These are phyloP conservation scores for Sminthurides aquaticus DNA, from an alignment of 2,888 invertebrate genomes.

Conservation along the genomic window DNA sequence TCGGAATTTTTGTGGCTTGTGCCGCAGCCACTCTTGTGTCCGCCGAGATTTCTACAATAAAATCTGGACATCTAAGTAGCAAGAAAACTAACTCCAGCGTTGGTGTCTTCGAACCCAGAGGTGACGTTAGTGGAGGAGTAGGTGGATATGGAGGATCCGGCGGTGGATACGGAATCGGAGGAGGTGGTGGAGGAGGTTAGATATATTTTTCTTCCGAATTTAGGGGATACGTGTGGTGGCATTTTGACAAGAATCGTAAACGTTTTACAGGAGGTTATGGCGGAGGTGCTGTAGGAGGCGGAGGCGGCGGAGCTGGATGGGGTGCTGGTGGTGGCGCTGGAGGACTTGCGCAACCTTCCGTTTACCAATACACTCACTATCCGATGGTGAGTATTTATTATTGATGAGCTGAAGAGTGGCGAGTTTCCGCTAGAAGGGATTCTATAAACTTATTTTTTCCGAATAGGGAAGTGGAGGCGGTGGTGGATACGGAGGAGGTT, in stretches of 20 bases:
- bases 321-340: slow-evolving; percentile 11
- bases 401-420: background rate
- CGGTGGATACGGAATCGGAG: slow-evolving; percentile 11
- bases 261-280: slow-evolving; percentile 12
- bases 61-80: slow-evolving; percentile 5
- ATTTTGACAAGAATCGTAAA: too few species aligned
- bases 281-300: slow-evolving; percentile 10
- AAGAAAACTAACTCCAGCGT: slow-evolving; percentile 8
- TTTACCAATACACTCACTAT: slow-evolving; percentile 23
- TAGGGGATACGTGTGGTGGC: too few species aligned
- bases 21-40: background rate
- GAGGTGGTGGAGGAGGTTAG: slow-evolving; percentile 10
- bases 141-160: slow-evolving; percentile 17
- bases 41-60: slow-evolving; percentile 11
- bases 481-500: slow-evolving; percentile 7
- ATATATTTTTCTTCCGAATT: background rate
- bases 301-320: slow-evolving; percentile 10
- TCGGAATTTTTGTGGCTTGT: slow-evolving; percentile 1
- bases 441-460: background rate
- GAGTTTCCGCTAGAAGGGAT: background rate
- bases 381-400: slow-evolving; percentile 14
- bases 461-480: background rate
- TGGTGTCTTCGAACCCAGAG: slow-evolving; percentile 17
- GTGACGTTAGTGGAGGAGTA: slow-evolving; percentile 20
- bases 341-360: slow-evolving; percentile 19